phyloP scores from a whole-genome alignment of 2,113 vertebrate genomes.

The Gavialis gangeticus region DNA sequence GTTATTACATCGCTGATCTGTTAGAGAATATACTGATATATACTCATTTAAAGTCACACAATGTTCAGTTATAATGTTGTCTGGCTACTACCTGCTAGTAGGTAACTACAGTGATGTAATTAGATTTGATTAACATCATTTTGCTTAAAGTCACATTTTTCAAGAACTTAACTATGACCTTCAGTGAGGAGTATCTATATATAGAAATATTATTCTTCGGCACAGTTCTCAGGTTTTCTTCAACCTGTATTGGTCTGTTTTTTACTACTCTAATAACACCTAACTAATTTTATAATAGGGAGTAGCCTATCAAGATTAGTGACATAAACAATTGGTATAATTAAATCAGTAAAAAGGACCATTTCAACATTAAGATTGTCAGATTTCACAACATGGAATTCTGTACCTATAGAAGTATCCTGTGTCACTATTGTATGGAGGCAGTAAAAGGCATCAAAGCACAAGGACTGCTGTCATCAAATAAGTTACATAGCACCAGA shows the following conservation, averaged over 20 bases:
- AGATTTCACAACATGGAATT: neutral
- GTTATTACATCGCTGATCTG: too few species aligned
- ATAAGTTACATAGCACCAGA: neutral
- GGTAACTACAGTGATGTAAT: too few species aligned
- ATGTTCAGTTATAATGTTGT: too few species aligned
- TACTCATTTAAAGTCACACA: too few species aligned
- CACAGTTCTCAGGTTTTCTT: slow-evolving; percentile 51
- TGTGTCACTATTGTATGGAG: neutral
- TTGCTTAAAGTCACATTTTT: too few species aligned
- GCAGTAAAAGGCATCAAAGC: neutral
- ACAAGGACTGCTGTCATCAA: neutral
- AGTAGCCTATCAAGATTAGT: slow-evolving; percentile 46
- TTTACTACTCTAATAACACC: slow-evolving; percentile 39
- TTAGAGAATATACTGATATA: too few species aligned
- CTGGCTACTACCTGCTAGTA: too few species aligned
- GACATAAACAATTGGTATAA: slow-evolving; percentile 43
- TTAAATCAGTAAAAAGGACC: neutral
- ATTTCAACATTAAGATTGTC: neutral
- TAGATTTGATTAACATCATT: too few species aligned
- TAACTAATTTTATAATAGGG: slow-evolving; percentile 24
- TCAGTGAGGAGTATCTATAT: slow-evolving; percentile 31
- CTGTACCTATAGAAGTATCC: neutral
- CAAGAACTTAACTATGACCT: too few species aligned
- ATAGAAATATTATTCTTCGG: neutral
- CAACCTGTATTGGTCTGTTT: slow-evolving; percentile 49